Evolutionary conservation across 2,797 vertebrate species (phyloP).

Genomic region (Chaetophractus vellerosus): DNA sequence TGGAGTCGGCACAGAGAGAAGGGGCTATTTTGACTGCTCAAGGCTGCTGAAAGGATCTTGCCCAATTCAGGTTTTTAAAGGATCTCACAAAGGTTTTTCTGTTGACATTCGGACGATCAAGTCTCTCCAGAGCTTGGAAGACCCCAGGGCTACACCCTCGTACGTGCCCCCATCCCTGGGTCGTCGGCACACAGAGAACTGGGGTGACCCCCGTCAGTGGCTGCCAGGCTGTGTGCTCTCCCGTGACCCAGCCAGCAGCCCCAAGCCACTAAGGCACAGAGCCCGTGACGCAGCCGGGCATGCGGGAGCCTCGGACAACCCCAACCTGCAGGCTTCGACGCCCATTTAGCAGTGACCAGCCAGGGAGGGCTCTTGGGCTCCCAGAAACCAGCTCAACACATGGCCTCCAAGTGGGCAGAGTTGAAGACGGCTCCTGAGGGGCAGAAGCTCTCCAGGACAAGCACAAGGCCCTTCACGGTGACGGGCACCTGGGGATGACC

Average conservation of each 20-base stretch:
- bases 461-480: neutral
- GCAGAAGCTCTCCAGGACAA: neutral
- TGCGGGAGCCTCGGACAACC: rapidly evolving
- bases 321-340: neutral
- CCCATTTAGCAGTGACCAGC: neutral
- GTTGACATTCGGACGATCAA: rapidly evolving
- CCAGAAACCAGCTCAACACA: too few relatives aligned
- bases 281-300: neutral
- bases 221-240: rapidly evolving
- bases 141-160: neutral
- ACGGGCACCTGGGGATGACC: neutral
- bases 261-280: neutral
- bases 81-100: too few relatives aligned
- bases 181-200: rapidly evolving
- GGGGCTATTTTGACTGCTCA: neutral
- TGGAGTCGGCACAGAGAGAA: neutral
- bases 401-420: neutral
- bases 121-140: neutral
- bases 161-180: rapidly evolving
- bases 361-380: neutral
- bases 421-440: rapidly evolving
- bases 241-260: neutral
- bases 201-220: rapidly evolving
- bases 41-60: neutral
- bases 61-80: neutral